A percentile compares a stretch with the other conserved stretches of the same genome.
Conservation (phyloP, 2,113 vertebrate genomes). For the Seriola aureovittata region DNA sequence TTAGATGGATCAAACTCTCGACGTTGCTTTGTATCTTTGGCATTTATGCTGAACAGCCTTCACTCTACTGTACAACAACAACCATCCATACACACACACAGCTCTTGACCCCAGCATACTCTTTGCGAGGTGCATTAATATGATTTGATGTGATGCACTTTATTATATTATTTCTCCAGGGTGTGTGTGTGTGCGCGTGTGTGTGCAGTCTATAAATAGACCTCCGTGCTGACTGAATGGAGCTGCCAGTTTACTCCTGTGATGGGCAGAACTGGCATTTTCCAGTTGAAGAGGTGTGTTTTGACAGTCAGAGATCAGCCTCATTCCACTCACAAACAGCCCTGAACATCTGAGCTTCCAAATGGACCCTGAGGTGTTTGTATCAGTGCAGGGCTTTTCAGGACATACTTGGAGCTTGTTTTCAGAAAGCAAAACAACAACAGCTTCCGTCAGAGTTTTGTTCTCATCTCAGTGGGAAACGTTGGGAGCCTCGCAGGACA, state of each 20-base stretch:
- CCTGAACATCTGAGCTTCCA: not conserved
- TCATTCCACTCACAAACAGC: not conserved
- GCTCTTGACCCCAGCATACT: slow-evolving; percentile 3
- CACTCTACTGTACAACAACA: not conserved
- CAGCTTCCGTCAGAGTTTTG: not conserved
- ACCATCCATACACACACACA: not conserved
- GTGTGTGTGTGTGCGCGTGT: slow-evolving; percentile 28
- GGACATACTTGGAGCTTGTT: too few species aligned
- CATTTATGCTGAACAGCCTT: too few species aligned
- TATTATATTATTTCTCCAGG: slow-evolving; percentile 36
- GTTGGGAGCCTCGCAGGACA: not conserved
- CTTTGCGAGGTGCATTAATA: slow-evolving; percentile 32
- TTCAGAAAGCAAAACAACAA: not conserved
- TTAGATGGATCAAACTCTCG: too few species aligned
- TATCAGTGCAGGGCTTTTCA: not conserved
- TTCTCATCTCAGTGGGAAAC: not conserved
- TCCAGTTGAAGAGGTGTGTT: not conserved
- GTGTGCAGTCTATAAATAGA: slow-evolving; percentile 32
- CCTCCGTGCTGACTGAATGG: slow-evolving; percentile 10
- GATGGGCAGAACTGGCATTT: not conserved
- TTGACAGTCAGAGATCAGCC: not conserved
- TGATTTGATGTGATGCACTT: slow-evolving; percentile 60
- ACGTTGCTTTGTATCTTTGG: not conserved
- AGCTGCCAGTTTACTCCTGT: slow-evolving; percentile 9
- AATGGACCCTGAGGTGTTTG: not conserved